Percentiles rank a stretch among this genome's conserved stretches.
Evolutionary conservation across 2,113 vertebrate genomes (phyloP).

Genomic region (Megaceryle maxima): DNA sequence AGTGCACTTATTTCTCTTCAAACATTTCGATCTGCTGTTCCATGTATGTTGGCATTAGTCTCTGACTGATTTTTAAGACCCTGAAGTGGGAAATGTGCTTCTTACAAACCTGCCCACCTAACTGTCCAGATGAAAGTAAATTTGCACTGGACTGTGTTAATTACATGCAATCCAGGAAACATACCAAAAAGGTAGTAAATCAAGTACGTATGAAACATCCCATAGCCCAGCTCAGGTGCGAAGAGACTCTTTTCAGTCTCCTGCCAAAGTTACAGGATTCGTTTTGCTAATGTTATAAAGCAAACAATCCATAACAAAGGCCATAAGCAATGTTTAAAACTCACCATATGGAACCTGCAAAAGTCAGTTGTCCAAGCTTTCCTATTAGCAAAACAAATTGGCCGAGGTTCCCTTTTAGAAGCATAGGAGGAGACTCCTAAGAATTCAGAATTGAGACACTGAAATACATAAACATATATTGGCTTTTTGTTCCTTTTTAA

Average conservation of each 20-base stretch:
- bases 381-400: neutral
- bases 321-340: neutral
- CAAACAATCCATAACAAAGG: neutral
- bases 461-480: neutral
- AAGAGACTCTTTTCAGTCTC: neutral
- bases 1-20: neutral
- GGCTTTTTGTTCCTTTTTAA: neutral
- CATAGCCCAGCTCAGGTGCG: neutral
- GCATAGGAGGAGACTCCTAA: neutral
- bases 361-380: neutral
- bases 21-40: neutral
- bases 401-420: neutral
- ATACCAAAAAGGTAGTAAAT: neutral
- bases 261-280: neutral
- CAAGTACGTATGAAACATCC: neutral
- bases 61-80: neutral
- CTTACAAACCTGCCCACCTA: neutral
- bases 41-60: accelerated
- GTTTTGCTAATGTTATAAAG: neutral
- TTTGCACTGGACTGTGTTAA: neutral
- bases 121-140: neutral
- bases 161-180: neutral
- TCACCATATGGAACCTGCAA: neutral
- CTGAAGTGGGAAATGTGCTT: neutral
- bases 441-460: neutral